Conservation (phyloP, 2,797 vertebrate genomes). For the Taeniopygia guttata region DNA sequence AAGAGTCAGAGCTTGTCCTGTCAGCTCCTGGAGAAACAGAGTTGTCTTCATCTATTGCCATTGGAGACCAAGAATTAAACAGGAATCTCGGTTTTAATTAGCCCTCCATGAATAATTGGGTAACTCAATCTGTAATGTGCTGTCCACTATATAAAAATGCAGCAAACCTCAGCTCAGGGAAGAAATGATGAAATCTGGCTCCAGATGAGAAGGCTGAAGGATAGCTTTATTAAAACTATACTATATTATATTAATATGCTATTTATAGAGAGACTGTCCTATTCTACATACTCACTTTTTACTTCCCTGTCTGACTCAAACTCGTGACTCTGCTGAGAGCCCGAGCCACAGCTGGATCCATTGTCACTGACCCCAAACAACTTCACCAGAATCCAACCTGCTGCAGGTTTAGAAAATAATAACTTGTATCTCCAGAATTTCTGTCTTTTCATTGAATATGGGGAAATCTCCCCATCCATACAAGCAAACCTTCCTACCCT, state of each 20-base stretch:
- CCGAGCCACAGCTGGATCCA: too few species aligned
- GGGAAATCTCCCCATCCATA: not conserved
- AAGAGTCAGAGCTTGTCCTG: not conserved
- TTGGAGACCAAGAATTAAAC: conserved; percentile 81
- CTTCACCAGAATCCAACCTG: too few species aligned
- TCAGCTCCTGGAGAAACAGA: conserved; percentile 74
- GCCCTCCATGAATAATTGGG: conserved; percentile 75
- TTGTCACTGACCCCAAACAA: too few species aligned
- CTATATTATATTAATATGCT: too few species aligned
- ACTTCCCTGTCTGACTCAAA: too few species aligned
- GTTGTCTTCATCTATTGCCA: conserved; percentile 72
- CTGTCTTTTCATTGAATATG: not conserved
- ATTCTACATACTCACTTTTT: too few species aligned
- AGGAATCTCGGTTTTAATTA: conserved; percentile 80
- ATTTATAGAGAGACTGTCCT: too few species aligned
- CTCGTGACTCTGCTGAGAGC: too few species aligned
- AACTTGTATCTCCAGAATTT: not conserved
- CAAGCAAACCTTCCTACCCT: not conserved
- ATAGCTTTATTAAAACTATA: too few species aligned
- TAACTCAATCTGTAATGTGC: conserved; percentile 71
- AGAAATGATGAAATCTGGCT: too few species aligned
- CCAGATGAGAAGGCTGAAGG: too few species aligned
- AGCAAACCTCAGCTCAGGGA: too few species aligned
- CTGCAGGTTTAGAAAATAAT: not conserved
- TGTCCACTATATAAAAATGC: not conserved